Conservation (phyloP, 2,797 vertebrate species). For the Sternotherus odoratus region DNA sequence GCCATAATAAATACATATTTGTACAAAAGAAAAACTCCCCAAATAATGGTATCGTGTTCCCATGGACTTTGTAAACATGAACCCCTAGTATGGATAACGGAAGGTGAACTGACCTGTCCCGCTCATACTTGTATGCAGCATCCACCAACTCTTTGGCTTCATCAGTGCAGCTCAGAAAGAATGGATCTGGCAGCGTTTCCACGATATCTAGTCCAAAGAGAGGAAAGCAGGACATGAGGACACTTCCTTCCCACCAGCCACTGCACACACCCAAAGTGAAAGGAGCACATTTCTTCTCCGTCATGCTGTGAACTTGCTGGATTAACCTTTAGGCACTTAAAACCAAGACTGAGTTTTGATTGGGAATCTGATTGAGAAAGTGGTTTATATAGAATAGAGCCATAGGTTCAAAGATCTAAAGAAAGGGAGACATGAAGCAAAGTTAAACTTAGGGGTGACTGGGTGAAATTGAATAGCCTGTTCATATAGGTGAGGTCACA, state of each 20-base stretch:
- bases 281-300: not conserved
- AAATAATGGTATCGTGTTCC: not conserved
- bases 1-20: not conserved
- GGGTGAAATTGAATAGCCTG: not conserved
- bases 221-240: not conserved
- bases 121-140: slow-evolving; percentile 86
- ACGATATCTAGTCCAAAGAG: slow-evolving; percentile 55
- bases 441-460: not conserved
- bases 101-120: slow-evolving; percentile 84
- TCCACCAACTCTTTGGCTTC: slow-evolving; percentile 88
- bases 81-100: not conserved
- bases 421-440: not conserved
- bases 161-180: slow-evolving; percentile 80
- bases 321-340: not conserved
- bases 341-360: not conserved
- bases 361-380: not conserved
- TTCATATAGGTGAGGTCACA: too few species aligned
- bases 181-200: slow-evolving; percentile 64
- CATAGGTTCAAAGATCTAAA: too few species aligned
- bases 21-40: not conserved
- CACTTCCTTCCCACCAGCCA: not conserved
- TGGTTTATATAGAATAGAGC: too few species aligned
- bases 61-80: not conserved
- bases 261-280: not conserved
- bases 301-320: not conserved